phyloP scores from a whole-genome alignment of 2,113 vertebrate genomes.

The Scomber colias region DNA sequence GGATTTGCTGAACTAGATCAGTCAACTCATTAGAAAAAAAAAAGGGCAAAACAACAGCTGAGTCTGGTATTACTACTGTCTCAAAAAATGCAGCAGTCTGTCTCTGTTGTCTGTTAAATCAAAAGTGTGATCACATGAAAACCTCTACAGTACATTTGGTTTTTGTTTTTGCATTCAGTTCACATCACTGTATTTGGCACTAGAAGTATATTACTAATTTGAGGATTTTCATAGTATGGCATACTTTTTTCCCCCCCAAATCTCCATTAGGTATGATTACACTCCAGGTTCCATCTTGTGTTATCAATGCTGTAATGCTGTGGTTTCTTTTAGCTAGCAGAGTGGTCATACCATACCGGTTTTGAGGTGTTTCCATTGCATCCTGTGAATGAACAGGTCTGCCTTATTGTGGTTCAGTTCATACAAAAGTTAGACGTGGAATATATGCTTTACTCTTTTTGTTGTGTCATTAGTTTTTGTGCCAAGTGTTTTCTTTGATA shows the following conservation, averaged over 20 bases:
- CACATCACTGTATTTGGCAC: background rate
- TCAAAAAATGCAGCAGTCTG: background rate
- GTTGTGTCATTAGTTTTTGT: constrained; percentile 9
- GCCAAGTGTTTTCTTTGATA: constrained; percentile 48
- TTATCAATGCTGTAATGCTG: background rate
- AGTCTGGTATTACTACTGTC: background rate
- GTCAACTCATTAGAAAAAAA: background rate
- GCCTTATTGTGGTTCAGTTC: constrained; percentile 23
- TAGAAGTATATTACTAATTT: background rate
- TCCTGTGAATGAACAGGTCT: background rate
- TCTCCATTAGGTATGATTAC: constrained; percentile 15
- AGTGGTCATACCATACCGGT: background rate
- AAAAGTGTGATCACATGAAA: background rate
- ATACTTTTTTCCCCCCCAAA: background rate
- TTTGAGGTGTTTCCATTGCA: constrained; percentile 1
- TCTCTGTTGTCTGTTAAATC: constrained; percentile 9
- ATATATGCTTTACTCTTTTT: background rate
- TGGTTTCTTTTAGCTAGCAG: constrained; percentile 6
- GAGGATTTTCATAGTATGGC: background rate
- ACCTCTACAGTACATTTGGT: background rate
- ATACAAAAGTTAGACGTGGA: background rate
- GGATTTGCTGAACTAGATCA: background rate
- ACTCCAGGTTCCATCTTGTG: background rate
- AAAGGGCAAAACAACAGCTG: background rate
- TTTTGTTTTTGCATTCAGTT: background rate